A percentile compares a stretch with the other conserved stretches of the same genome.
These are phyloP conservation scores for Pimpla rufipes DNA, from an alignment of 2,888 invertebrate species.

Conservation along the genomic window DNA sequence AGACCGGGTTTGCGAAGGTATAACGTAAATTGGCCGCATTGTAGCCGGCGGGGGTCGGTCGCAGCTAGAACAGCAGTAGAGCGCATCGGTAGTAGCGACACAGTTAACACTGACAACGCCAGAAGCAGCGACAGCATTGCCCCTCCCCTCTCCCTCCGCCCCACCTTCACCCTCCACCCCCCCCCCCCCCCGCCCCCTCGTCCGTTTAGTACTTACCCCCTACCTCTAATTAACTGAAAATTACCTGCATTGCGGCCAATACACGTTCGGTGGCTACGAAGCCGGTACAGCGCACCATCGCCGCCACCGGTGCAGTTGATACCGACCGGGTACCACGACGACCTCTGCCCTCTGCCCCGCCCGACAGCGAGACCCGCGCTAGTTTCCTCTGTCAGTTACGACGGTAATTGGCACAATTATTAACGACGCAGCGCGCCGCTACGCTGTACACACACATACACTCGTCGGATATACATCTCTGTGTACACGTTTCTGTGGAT, in stretches of 20 bases:
- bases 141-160: background rate
- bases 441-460: conserved; percentile 2
- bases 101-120: conserved; percentile 33
- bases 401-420: conserved; percentile 75
- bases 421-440: conserved; percentile 59
- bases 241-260: conserved; percentile 76
- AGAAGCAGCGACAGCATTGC: conserved; percentile 23
- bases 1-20: conserved; percentile 40
- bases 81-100: conserved; percentile 44
- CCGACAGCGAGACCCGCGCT: conserved; percentile 33
- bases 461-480: background rate
- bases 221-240: conserved; percentile 79
- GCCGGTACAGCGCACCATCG: background rate
- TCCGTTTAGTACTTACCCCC: conserved; percentile 63
- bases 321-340: conserved; percentile 32
- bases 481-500: background rate
- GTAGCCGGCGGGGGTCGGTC: conserved; percentile 53
- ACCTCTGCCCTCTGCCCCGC: conserved; percentile 16
- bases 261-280: conserved; percentile 56
- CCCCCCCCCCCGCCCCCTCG: background rate
- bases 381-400: conserved; percentile 60
- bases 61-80: conserved; percentile 12
- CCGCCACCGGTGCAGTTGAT: conserved; percentile 39
- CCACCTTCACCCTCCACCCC: background rate
- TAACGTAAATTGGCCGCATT: conserved; percentile 71